These are phyloP conservation scores for Heteractis magnifica DNA, from an alignment of 92 coral and sea anemone species.

Conservation along the genomic window DNA sequence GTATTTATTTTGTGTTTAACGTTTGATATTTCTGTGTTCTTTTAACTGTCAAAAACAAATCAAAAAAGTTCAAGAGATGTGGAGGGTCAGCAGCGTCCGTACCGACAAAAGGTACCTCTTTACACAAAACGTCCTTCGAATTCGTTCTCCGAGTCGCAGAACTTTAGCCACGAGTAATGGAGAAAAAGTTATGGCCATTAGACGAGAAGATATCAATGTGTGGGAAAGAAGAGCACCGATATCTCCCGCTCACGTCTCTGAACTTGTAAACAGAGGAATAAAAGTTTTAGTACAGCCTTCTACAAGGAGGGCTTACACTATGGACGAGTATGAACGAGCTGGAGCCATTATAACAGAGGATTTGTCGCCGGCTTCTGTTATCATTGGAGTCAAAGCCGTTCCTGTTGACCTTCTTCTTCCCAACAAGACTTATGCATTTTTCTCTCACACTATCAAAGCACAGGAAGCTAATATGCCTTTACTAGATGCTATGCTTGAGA, in stretches of 20 bases:
- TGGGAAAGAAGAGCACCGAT: constrained; percentile 98
- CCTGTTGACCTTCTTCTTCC: constrained; percentile 83
- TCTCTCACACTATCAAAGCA: constrained; percentile 96
- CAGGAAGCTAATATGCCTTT: constrained; percentile 95
- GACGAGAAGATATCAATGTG: constrained; percentile 96
- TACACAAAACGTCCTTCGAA: constrained; percentile 1
- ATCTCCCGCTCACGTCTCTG: constrained; percentile 94
- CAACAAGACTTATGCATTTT: constrained; percentile 90
- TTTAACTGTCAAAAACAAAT: not conserved
- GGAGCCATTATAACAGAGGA: constrained; percentile 92
- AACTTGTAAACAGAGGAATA: constrained; percentile 84
- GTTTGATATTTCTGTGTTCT: not conserved
- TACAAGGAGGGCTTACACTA: constrained; percentile 94
- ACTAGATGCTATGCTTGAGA: constrained; percentile 89
- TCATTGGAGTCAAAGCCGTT: constrained; percentile 94
- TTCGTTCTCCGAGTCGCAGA: constrained; percentile 5
- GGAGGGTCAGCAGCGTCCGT: not conserved
- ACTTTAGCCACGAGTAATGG: constrained; percentile 23
- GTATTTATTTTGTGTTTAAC: not conserved
- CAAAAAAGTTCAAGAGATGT: not conserved
- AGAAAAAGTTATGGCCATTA: constrained; percentile 83
- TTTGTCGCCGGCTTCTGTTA: constrained; percentile 79
- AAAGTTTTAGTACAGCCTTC: constrained; percentile 97
- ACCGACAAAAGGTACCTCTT: not conserved
- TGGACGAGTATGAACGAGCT: constrained; percentile 94